phyloP scores from a whole-genome alignment of 2,113 vertebrate species.

The Podiceps cristatus region DNA sequence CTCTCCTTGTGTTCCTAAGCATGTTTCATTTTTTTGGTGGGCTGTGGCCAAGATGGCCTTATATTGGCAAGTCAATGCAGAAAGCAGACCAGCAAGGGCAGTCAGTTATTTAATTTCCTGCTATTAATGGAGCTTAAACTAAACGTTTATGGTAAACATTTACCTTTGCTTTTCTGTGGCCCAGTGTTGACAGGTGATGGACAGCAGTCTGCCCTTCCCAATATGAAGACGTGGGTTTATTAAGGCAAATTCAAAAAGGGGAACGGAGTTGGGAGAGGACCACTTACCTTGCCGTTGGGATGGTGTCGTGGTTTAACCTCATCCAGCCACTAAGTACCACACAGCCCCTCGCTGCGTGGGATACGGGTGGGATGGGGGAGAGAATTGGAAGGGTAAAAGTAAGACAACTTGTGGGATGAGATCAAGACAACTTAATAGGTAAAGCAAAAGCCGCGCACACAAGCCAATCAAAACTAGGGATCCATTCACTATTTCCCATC shows the following conservation, averaged over 20 bases:
- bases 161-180: background rate
- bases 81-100: background rate
- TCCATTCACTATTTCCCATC: too few relatives aligned
- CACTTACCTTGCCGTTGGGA: background rate
- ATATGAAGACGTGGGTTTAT: background rate
- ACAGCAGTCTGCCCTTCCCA: background rate
- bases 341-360: too few relatives aligned
- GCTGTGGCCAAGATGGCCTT: background rate
- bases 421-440: too few relatives aligned
- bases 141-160: slow-evolving; percentile 29
- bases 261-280: background rate
- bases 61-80: background rate
- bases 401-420: too few relatives aligned
- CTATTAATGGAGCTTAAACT: slow-evolving; percentile 20
- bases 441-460: too few relatives aligned
- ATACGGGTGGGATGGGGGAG: too few relatives aligned
- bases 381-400: too few relatives aligned
- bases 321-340: too few relatives aligned
- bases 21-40: background rate
- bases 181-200: background rate
- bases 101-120: background rate
- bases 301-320: background rate
- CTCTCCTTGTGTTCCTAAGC: background rate
- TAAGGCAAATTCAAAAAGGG: background rate
- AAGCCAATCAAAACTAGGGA: too few relatives aligned